Conservation (phyloP, 2,113 vertebrate genomes). For the Theristicus caerulescens region DNA sequence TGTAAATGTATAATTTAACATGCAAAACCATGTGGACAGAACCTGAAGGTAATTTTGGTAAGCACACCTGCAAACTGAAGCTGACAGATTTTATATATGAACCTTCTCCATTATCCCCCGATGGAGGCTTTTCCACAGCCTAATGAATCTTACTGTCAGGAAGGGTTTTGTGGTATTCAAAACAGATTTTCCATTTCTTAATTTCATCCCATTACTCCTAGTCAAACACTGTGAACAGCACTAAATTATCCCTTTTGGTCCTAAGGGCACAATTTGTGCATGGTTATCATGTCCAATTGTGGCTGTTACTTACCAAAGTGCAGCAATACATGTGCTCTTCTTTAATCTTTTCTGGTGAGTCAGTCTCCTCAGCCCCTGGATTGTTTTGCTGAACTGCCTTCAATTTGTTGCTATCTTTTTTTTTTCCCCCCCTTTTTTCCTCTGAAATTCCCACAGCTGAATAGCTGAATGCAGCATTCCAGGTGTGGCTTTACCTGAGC, state of each 20-base stretch:
- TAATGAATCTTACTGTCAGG: slow-evolving; percentile 63
- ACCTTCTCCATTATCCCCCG: slow-evolving; percentile 18
- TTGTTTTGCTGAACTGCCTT: neutral
- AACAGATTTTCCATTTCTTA: slow-evolving; percentile 58
- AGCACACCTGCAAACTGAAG: slow-evolving; percentile 24
- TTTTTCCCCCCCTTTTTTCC: fast-evolving
- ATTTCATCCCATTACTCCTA: slow-evolving; percentile 59
- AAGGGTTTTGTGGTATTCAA: slow-evolving; percentile 56
- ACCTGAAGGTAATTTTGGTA: slow-evolving; percentile 20
- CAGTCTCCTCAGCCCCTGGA: neutral
- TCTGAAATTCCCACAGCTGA: neutral
- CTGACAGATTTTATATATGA: slow-evolving; percentile 43
- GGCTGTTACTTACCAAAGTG: slow-evolving; percentile 22
- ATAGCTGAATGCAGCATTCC: neutral
- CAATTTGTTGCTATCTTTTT: neutral
- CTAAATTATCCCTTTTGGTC: slow-evolving; percentile 50
- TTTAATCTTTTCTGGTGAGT: slow-evolving; percentile 43
- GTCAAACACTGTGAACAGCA: slow-evolving; percentile 50
- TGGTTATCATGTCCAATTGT: slow-evolving; percentile 45
- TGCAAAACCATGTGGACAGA: neutral
- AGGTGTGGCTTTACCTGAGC: neutral
- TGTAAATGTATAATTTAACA: neutral
- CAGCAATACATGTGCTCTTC: slow-evolving; percentile 12
- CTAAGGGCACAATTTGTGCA: slow-evolving; percentile 32
- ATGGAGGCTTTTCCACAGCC: slow-evolving; percentile 16